These are phyloP conservation scores for Seira ritae DNA, from an alignment of 2,888 invertebrate species.

Conservation along the genomic window DNA sequence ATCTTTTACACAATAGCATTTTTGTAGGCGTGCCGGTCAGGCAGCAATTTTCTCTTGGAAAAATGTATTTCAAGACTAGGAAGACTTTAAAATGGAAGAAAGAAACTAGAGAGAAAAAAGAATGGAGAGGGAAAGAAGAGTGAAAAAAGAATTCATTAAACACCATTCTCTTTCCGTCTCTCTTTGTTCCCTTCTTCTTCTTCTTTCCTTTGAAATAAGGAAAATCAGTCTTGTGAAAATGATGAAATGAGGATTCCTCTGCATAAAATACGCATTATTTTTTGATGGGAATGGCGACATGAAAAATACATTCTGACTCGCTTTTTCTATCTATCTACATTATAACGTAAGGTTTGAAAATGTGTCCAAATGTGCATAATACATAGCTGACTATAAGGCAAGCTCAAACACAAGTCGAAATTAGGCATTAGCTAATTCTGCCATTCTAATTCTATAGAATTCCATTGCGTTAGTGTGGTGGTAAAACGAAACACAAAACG, in stretches of 20 bases:
- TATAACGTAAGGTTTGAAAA: no score
- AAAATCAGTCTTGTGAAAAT: constrained; percentile 34
- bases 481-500: no score
- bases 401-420: no score
- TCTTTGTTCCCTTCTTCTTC: constrained; percentile 27
- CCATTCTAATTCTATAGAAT: no score
- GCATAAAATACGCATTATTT: constrained; percentile 19
- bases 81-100: not conserved
- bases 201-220: constrained; percentile 40
- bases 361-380: no score
- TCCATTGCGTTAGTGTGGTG: no score
- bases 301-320: not conserved
- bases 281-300: not conserved
- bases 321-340: no score
- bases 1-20: constrained; percentile 7
- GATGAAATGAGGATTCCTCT: not conserved
- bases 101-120: constrained; percentile 17
- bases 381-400: no score
- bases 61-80: not conserved
- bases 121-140: constrained; percentile 37
- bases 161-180: constrained; percentile 24
- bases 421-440: no score
- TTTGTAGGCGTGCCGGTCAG: constrained; percentile 8
- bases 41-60: not conserved
- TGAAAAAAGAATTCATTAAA: constrained; percentile 55